Base-by-base conservation (phyloP, 2,888 invertebrate species). In the Watsonalla cultraria region DNA sequence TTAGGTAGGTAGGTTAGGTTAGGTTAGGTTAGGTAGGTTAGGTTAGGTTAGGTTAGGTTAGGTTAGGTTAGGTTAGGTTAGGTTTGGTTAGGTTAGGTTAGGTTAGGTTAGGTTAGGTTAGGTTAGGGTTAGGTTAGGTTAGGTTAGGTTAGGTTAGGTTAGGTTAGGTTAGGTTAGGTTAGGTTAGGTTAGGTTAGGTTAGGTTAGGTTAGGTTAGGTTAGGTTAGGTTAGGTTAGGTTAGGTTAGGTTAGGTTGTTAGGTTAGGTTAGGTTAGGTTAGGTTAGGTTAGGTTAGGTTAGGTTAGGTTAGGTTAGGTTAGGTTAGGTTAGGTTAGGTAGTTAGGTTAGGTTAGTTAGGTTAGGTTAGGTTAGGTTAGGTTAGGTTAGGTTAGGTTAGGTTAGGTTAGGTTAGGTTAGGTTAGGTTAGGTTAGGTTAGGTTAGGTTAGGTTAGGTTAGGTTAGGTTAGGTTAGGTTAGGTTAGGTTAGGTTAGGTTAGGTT, bases 391-490 rank as follows among this genome's bases (percentile, higher is more conserved):
- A 60, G 62, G 61, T 62, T 62, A 58, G 58, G 58, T 56, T 58
- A 58, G 56, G 56, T 56, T 56, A 59, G 58, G 59, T 58, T 58
- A 59, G 59, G 58, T 58, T 58, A 62, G 63, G 65, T 65, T 61
- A 66, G 65, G 65, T 64, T 66, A 62, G 66, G 62, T 58, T 60
- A 60, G 58, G 58, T 64, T 58, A 57, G 60, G 58, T 56, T 54
- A 55, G 58, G 59, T 55, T 58, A 59, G 61, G 58, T 57, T 56
- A 55, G 60, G 59, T 59, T 61, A 58, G 59, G 59, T 63, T 59
- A 56, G 63, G 62, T 60, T 57, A 57, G 60, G 59, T 59, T 58
- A 57, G 62, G 60, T 59, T 59, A 57, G 62, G 59, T 58, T 60
- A 57, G 58, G 60, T 58, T 59, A 59, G 60, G 60, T 58, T 58